Base-by-base conservation (phyloP, 2,797 vertebrate genomes). In the Sebastes vulpes region DNA sequence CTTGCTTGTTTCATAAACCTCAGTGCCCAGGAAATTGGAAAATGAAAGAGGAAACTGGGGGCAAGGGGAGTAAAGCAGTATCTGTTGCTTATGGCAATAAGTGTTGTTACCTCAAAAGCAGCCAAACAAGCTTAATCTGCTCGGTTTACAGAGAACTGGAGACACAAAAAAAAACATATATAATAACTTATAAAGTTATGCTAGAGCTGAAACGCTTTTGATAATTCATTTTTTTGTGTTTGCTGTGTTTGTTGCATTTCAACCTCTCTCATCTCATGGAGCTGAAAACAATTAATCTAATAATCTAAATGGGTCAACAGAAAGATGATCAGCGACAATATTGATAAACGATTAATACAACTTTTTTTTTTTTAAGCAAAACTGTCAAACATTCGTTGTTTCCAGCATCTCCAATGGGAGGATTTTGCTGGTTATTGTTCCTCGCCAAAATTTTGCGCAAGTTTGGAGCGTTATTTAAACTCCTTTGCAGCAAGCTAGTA, bases 1-100 rank as follows among this genome's bases (percentile, higher is more conserved):
- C 46, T 72, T 35, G 64, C 31, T 54, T 9, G 20, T 64, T 68
- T 82, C 28, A 87, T 65, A 79, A 75, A 82, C 64, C 52, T 66
- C 25, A 20, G 42, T 21, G 57, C 7, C 64, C 64, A 81, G 85
- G 67, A 91, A 89, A 90, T 78, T 86, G 32, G 52, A 66, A 87
- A 86, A 90, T 72, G 60, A 70, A 79, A 32, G 79, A 63, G 28
- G 63, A 64, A 23, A 46, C 38, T 6, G 8, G 8, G 18, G 65
- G 6, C 2, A 4, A 42, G n/a, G 10, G 52, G 32, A 59, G 28
- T 6, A 25, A 54, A 10, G 20, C 35, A 52, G 4, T 64, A 52
- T 32, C 4, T 2, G 59, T 7, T 59, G 72, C 32, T 29, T 31
- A 18, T 31, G 66, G 65, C 29, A 56, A 2, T 8, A 46, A 46